phyloP scores from a whole-genome alignment of 2,113 vertebrate species.

The Diglossa brunneiventris region DNA sequence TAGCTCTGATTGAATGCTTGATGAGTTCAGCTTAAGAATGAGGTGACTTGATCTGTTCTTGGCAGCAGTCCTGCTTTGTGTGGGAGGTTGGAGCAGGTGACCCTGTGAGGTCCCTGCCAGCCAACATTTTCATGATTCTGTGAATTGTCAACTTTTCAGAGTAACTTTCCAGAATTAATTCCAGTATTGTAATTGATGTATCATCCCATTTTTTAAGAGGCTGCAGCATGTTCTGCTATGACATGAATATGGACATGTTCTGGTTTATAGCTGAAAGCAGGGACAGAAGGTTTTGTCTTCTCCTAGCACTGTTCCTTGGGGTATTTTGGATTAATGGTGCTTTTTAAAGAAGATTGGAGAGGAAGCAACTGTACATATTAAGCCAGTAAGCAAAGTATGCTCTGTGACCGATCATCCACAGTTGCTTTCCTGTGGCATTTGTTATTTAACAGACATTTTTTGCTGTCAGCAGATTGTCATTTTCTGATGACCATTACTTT shows the following conservation, averaged over 20 bases:
- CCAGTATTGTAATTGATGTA: not conserved
- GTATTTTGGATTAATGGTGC: not conserved
- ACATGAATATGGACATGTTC: not conserved
- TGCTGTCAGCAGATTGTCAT: not conserved
- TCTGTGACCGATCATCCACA: not conserved
- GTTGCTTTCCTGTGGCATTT: not conserved
- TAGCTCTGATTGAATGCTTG: not conserved
- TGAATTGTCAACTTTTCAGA: not conserved
- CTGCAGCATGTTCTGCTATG: fast-evolving
- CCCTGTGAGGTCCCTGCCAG: not conserved
- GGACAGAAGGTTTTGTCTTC: not conserved
- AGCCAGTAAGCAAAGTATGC: fast-evolving
- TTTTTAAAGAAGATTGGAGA: not conserved
- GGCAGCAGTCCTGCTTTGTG: not conserved
- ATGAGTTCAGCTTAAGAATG: not conserved
- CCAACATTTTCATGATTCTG: not conserved
- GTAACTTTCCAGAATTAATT: not conserved
- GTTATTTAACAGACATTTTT: not conserved
- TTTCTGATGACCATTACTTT: not conserved
- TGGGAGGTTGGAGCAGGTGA: not conserved
- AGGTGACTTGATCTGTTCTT: not conserved
- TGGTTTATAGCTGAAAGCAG: not conserved
- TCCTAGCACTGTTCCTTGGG: not conserved
- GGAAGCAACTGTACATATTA: not conserved
- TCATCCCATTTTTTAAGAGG: not conserved